phyloP scores from a whole-genome alignment of 2,888 invertebrate species.

The Synergus japonicus region DNA sequence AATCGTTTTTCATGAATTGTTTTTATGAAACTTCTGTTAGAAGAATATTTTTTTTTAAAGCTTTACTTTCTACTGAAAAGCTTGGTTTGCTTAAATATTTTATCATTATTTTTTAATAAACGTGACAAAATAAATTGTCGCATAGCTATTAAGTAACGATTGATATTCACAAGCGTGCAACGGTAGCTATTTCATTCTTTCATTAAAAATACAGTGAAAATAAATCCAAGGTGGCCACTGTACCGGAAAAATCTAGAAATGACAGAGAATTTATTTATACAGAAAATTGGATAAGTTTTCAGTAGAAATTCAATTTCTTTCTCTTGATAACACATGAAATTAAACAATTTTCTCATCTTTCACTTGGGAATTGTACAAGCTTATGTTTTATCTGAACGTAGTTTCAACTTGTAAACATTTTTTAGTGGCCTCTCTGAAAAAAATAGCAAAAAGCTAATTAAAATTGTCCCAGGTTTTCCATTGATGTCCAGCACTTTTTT shows the following conservation, averaged over 20 bases:
- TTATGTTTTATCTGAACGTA: too few species aligned
- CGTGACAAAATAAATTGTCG: neutral
- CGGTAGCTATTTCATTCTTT: conserved; percentile 44
- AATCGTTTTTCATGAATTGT: too few species aligned
- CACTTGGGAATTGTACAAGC: too few species aligned
- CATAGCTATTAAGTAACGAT: neutral
- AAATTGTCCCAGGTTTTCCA: conserved; percentile 55
- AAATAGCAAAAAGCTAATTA: conserved; percentile 45
- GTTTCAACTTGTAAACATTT: too few species aligned
- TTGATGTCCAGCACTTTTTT: conserved; percentile 59
- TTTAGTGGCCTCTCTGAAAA: too few species aligned
- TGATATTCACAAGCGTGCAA: conserved; percentile 41
- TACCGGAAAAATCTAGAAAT: too few species aligned
- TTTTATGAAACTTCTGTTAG: too few species aligned
- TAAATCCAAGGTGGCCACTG: neutral
- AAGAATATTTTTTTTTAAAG: neutral
- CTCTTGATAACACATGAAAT: too few species aligned
- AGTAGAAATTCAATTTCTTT: too few species aligned
- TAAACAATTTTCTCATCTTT: too few species aligned
- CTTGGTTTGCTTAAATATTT: neutral
- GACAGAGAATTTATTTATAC: too few species aligned
- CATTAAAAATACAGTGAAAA: conserved; percentile 9
- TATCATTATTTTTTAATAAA: neutral
- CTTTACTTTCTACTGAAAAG: neutral
- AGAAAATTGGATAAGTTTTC: too few species aligned